A percentile compares a stretch with the other conserved stretches of the same genome.
These are phyloP conservation scores for Martes martes DNA, from an alignment of 2,113 vertebrate species.

Conservation along the genomic window DNA sequence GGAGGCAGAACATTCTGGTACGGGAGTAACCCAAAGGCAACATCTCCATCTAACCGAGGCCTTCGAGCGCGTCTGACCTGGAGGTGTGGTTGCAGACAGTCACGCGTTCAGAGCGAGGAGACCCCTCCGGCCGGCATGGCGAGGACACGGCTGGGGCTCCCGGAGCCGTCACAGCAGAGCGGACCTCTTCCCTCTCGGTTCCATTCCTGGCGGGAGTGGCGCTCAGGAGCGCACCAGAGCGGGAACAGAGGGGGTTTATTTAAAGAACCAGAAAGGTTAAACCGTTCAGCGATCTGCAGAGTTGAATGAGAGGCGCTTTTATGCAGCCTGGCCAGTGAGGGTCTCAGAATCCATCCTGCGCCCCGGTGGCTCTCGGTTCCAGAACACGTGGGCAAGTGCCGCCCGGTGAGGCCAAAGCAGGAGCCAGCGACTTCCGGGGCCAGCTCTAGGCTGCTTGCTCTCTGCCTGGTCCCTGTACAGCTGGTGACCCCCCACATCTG, in stretches of 20 bases:
- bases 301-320: background rate
- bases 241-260: background rate
- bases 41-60: background rate
- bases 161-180: rapidly evolving
- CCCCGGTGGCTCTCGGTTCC: background rate
- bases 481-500: too few relatives aligned
- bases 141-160: rapidly evolving
- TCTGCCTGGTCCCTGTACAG: rapidly evolving
- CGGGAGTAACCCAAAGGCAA: background rate
- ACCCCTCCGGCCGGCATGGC: rapidly evolving
- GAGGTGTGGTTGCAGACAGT: background rate
- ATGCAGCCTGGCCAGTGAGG: background rate
- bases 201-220: background rate
- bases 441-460: rapidly evolving
- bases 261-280: background rate
- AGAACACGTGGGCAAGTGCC: too few relatives aligned
- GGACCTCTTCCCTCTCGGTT: background rate
- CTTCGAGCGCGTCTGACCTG: rapidly evolving
- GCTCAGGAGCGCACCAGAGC: rapidly evolving
- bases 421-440: rapidly evolving
- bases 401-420: background rate
- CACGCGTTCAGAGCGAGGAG: background rate
- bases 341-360: background rate
- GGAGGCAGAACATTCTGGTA: background rate
- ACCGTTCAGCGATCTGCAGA: background rate